Conservation (phyloP, 2,797 vertebrate species). For the Urocyon cinereoargenteus region DNA sequence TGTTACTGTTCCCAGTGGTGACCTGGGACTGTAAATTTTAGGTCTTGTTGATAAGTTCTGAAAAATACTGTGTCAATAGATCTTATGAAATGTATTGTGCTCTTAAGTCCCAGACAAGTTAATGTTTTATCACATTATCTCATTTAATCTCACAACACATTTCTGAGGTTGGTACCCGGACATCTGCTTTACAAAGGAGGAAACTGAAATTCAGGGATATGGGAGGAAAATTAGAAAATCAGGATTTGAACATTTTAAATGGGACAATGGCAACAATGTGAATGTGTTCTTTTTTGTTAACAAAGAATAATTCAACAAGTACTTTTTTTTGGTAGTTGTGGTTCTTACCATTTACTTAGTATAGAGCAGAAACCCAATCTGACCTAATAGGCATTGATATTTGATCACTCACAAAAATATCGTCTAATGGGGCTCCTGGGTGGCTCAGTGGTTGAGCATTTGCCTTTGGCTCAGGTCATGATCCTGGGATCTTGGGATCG, state of each 20-base stretch:
- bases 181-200: neutral
- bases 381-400: neutral
- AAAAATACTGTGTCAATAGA: neutral
- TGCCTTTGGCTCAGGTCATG: neutral
- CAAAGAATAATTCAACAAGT: neutral
- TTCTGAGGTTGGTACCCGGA: neutral
- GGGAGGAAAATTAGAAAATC: neutral
- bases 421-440: neutral
- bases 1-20: neutral
- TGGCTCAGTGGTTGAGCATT: neutral
- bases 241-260: neutral
- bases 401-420: neutral
- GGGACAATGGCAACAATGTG: neutral
- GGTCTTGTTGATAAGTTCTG: constrained; percentile 28
- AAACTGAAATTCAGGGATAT: neutral
- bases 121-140: neutral
- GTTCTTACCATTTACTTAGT: neutral
- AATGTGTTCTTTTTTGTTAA: neutral
- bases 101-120: neutral
- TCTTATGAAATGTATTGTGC: neutral
- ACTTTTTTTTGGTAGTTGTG: neutral
- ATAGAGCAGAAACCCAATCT: neutral
- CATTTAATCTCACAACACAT: neutral
- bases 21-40: constrained; percentile 39
- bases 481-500: neutral